Evolutionary conservation across 1,140 invertebrate species (phyloP), one percentile per base, ranked within the genome.

Genomic region (Tenebrio molitor): DNA sequence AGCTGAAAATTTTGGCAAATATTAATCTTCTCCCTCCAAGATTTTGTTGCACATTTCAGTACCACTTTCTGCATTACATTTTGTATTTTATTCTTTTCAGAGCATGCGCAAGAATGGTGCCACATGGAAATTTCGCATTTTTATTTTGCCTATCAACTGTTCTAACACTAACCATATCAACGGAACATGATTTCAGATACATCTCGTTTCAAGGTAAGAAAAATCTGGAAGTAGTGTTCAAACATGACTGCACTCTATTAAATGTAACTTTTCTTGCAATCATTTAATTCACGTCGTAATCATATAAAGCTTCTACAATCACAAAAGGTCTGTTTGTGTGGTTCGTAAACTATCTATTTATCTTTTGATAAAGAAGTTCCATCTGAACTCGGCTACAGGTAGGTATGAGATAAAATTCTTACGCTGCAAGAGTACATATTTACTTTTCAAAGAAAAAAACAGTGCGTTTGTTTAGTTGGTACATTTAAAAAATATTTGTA

Each of bases 131-230:
- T 53, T 23, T 34, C 25, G 41, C 25, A 7, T 34, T 71, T 15
- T 42, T 68, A 64, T n/a, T 63, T 70, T 69, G 39, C 23, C 42
- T 71, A 29, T 53, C 46, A n/a, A 50, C 44, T 66, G 1, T 66
- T 4, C 6, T 73, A 63, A 39, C 33, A 53, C 34, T 29, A 29
- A 46, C 23, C 33, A 2, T 63, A 41, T 29, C 64, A 12, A 19
- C 10, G 67, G 23, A 77, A 69, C 53, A 79, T 74, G 80, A 81
- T 69, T 81, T 79, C 67, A 78, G 84, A 71, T 85, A 81, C 67
- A 84, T 85, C 69, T 85, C 84, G 68, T 83, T 84, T 81, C 83
- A 85, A 84, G 84, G 84, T 85, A 79, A 79, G 81, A 42, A 50
- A 50, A 50, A 50, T 50, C 44, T 50, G n/a, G n/a, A 50, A 50